Conservation (phyloP, 2,888 invertebrate genomes). For the Phyllotreta cruciferae region DNA sequence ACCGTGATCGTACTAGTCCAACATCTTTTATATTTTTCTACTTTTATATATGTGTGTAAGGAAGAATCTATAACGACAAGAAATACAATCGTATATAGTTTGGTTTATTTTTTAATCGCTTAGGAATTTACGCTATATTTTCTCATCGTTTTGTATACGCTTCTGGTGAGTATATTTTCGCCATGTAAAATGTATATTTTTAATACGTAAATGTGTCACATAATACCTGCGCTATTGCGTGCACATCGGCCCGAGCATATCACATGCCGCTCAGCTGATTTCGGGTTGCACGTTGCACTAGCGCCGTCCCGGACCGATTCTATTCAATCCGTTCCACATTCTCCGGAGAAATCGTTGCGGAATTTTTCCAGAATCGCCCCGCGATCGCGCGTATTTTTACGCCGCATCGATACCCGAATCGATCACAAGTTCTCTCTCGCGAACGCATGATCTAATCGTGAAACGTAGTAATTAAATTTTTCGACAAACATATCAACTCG, state of each 20-base stretch:
- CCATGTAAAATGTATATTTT: conserved; percentile 18
- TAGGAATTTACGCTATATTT: conserved; percentile 56
- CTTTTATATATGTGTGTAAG: conserved; percentile 58
- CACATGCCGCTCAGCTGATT: conserved; percentile 41
- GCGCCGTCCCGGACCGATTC: conserved; percentile 14
- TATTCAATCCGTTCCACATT: conserved; percentile 7
- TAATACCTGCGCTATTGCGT: no score
- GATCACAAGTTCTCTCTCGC: no score
- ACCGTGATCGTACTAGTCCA: conserved; percentile 58
- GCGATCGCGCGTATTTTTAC: no score
- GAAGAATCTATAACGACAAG: no score
- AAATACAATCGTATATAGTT: conserved; percentile 48
- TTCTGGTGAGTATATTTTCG: conserved; percentile 57
- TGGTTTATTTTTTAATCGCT: conserved; percentile 55
- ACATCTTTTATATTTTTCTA: conserved; percentile 61
- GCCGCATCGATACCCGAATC: no score
- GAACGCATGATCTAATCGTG: no score
- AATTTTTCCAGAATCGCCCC: no score
- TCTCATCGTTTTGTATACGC: conserved; percentile 56
- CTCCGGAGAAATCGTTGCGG: background rate
- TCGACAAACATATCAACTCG: no score
- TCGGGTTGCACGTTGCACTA: conserved; percentile 25
- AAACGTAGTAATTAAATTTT: no score
- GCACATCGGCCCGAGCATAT: conserved; percentile 27
- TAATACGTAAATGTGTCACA: conserved; percentile 11